Conservation (phyloP, 2,888 invertebrate genomes). For the Timema podura region DNA sequence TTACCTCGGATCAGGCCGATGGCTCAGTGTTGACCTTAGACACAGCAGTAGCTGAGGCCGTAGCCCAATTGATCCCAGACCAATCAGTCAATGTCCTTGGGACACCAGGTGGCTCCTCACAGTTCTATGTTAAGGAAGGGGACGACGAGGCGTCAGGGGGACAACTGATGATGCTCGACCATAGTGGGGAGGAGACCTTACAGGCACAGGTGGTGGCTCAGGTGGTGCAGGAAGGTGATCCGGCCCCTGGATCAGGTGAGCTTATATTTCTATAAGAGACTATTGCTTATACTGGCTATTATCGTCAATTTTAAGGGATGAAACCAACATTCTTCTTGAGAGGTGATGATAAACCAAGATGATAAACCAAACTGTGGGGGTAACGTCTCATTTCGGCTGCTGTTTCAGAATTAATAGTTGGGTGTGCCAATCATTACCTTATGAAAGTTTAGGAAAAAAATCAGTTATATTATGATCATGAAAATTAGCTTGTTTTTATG, state of each 20-base stretch:
- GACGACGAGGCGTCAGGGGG: slow-evolving; percentile 35
- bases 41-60: slow-evolving; percentile 47
- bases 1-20: slow-evolving; percentile 58
- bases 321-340: too few relatives aligned
- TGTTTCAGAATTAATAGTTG: too few relatives aligned
- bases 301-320: too few relatives aligned
- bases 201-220: slow-evolving; percentile 80
- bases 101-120: slow-evolving; percentile 29
- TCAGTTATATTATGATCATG: too few relatives aligned
- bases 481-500: too few relatives aligned
- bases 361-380: too few relatives aligned
- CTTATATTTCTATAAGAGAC: background rate
- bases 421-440: too few relatives aligned
- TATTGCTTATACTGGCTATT: too few relatives aligned
- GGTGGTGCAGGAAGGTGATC: slow-evolving; percentile 78
- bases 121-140: slow-evolving; percentile 46
- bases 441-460: too few relatives aligned
- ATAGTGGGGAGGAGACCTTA: slow-evolving; percentile 17
- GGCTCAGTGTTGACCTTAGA: slow-evolving; percentile 39
- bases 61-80: slow-evolving; percentile 50
- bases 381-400: too few relatives aligned
- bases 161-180: slow-evolving; percentile 28
- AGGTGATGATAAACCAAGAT: too few relatives aligned
- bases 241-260: slow-evolving; percentile 64
- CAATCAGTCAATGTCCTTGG: slow-evolving; percentile 36